Percentiles rank a stretch among this genome's conserved stretches.
These are phyloP conservation scores for Macrotis lagotis DNA, from an alignment of 2,113 vertebrate genomes.

Conservation along the genomic window DNA sequence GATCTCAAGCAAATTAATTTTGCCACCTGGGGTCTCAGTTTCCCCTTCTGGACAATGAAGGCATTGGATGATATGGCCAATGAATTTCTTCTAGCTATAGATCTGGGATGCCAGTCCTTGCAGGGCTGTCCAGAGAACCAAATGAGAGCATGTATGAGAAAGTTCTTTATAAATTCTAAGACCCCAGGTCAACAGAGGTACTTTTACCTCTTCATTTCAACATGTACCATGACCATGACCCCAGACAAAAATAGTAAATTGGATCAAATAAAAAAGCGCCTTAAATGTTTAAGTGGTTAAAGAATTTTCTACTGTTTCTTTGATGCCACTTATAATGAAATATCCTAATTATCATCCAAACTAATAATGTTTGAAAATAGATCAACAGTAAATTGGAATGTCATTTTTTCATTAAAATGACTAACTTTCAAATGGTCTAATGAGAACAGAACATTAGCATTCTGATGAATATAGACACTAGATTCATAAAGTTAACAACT, in stretches of 20 bases:
- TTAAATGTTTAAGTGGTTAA: slow-evolving; percentile 11
- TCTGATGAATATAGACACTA: slow-evolving; percentile 30
- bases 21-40: neutral
- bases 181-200: neutral
- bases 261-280: neutral
- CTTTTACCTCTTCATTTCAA: neutral
- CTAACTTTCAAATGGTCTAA: slow-evolving; percentile 36
- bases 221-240: neutral
- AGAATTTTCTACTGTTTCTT: neutral
- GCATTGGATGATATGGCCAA: neutral
- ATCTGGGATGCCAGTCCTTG: too few relatives aligned
- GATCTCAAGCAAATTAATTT: neutral
- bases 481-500: slow-evolving; percentile 25
- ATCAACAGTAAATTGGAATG: slow-evolving; percentile 40
- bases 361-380: slow-evolving; percentile 25
- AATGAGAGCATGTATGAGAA: too few relatives aligned
- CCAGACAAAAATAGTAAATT: neutral
- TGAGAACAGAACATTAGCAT: slow-evolving; percentile 6
- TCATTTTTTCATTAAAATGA: slow-evolving; percentile 34
- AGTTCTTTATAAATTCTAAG: too few relatives aligned
- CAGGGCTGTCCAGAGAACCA: neutral
- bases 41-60: neutral
- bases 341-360: slow-evolving; percentile 6
- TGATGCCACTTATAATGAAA: slow-evolving; percentile 25
- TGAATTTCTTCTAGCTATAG: too few relatives aligned